Base-by-base conservation (phyloP, 2,888 invertebrate species). In the Nomada flava region DNA sequence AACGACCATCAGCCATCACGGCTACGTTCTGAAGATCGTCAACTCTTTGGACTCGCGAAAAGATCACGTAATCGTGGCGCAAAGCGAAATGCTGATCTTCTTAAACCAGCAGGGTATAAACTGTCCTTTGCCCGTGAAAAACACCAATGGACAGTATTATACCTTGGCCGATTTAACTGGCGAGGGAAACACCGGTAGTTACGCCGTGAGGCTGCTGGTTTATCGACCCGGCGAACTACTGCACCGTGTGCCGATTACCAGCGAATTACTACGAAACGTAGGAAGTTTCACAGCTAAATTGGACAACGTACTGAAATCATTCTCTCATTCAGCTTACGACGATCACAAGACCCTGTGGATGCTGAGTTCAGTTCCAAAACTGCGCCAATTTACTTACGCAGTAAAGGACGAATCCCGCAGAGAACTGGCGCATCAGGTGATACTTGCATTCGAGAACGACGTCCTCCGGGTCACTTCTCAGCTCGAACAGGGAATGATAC, bases 21-120 rank as follows among this genome's bases (percentile, higher is more conserved):
- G 97, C 0, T 97, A 97, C 91, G 96, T 97, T 26, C 93, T 98
- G 77, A 98, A 98, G 95, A 95, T 98, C 67, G 95, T 97, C 88
- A 98, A 98, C 94, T 95, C 97, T 0, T 94, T 97, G 92, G 98
- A 98, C 93, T 97, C 98, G 0, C 95, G 95, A 89, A 96, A 97
- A 64, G 92, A 94, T 0, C 93, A 93, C 1, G 95, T 96, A 26
- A 95, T 98, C 10, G 97, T 97, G 78, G 97, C 96, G 0, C 98
- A 98, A 94, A 97, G 96, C 85, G 95, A 96, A 86, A 94, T 97
- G 84, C 95, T 98, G 95, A 93, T 96, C 52, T 96, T 95, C 92
- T 94, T 98, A 87, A 94, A 96, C 50, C 94, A 95, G 68, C 95
- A 95, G 47, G 94, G 95, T 3, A 94, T 98, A 15, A 94, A 93